Evolutionary conservation across 2,113 vertebrate genomes (phyloP).

Genomic region (Mastomys natalensis): DNA sequence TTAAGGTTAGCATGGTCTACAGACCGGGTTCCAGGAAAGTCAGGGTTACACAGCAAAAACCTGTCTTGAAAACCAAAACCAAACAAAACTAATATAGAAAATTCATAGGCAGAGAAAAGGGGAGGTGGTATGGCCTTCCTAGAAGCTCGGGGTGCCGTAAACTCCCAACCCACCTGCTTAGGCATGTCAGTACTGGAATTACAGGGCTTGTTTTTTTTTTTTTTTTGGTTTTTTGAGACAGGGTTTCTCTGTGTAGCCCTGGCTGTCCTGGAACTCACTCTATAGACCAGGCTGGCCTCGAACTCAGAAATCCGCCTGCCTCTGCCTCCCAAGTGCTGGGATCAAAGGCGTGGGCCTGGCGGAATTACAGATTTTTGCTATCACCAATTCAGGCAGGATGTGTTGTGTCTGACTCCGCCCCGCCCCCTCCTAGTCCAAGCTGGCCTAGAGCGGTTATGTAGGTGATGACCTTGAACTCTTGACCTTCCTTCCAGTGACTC

Average conservation of each 20-base stretch:
- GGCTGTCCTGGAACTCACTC: too few relatives aligned
- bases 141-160: background rate
- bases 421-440: too few relatives aligned
- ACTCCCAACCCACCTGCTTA: background rate
- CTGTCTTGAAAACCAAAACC: background rate
- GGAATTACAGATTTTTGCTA: background rate
- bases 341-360: too few relatives aligned
- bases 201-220: too few relatives aligned
- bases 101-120: too few relatives aligned
- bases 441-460: background rate
- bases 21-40: background rate
- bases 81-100: background rate
- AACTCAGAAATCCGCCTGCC: too few relatives aligned
- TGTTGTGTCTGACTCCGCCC: too few relatives aligned
- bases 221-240: too few relatives aligned
- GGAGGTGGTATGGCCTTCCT: background rate
- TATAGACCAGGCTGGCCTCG: too few relatives aligned
- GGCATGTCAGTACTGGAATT: background rate
- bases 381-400: background rate
- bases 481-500: background rate
- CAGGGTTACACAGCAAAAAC: background rate
- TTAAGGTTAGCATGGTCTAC: background rate
- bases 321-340: too few relatives aligned
- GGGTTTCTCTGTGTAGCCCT: too few relatives aligned
- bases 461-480: background rate